Evolutionary conservation across 2,797 vertebrate genomes (phyloP), one percentile per base, ranked within the genome.

Genomic region (Enteromius viviparus): DNA sequence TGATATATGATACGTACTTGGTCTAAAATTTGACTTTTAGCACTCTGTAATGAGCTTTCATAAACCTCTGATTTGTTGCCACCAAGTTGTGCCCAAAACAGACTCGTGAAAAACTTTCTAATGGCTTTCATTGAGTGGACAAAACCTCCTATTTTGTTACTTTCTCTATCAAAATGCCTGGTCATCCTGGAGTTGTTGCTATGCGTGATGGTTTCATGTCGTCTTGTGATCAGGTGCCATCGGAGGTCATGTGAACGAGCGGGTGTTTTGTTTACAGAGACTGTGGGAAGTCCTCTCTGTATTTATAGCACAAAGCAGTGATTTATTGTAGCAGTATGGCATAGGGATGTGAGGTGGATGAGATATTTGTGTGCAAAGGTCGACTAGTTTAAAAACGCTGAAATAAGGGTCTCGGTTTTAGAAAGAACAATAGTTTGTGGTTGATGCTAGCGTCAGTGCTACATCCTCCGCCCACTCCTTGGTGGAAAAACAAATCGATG

Each of bases 381-480:
- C 29, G 45, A 34, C 37, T 66, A 19, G 34, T 70, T 76, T 80
- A 15, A 69, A 74, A 55, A 26, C 6, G 26, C 53, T 3, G 23
- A 81, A 85, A 84, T 78, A 77, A 75, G 81, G 83, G 62, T 84
- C 85, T 88, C 65, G 37, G 75, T 85, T 85, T 82, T 80, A 85
- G 82, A 76, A 85, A 87, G 87, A 85, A 88, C 80, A 82, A 80
- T 62, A 65, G 69, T 80, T 65, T 79, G 83, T 79, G 76, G 80
- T 81, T 80, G 32, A 79, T 79, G 51, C 49, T 82, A 82, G 84
- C 82, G 60, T 88, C 87, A 82, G 83, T 65, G 81, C 71, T 78
- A 84, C 87, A 82, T 88, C 85, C 85, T 87, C 71, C 76, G 47
- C 85, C 83, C 84, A 85, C 85, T 82, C 23, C 79, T 55, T 29